Base-by-base conservation (phyloP, 2,113 vertebrate species). In the Ramphastos sulfuratus region DNA sequence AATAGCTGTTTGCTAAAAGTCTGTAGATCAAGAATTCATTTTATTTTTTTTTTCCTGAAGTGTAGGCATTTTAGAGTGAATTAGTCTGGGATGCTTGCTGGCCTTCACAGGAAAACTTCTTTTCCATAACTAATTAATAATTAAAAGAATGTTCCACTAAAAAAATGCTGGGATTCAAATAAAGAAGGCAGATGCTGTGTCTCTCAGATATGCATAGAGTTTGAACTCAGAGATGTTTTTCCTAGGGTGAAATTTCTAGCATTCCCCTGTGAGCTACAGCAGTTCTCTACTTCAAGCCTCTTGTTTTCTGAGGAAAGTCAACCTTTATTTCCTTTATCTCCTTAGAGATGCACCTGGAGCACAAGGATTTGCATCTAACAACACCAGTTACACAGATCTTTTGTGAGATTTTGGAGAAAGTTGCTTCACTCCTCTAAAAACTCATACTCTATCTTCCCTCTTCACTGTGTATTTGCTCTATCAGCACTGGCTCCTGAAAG, bases 321-420 rank as follows among this genome's bases (percentile, higher is more conserved):
- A 18, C 1, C 7, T 78, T 61, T 77, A 6, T 61, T 78, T 48
- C 42, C 52, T 64, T 73, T 3, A 3, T 30, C 14, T 74, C 33
- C 42, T 54, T 35, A 24, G 20, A 4, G 18, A 54, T 10, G 69
- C 54, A 72, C 61, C 16, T 35, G 27, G 24, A 87, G 18, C 30
- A 75, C 17, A 54, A 30, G 19, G 31, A n/a, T 75, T 89, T 82
- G 11, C 37, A 77, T 54, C 33, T 48, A 52, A n/a, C 3, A 9
- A 3, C 39, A 31, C 3, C 27, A 66, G 8, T 63, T 71, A 44
- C 1, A 0, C 3, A 60, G 42, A 52, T 2, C 1, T 55, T 60
- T 60, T 27, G 9, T 59, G 33, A 71, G 25, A 44, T 7, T 3
- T 11, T 60, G 11, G 27, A 8, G 4, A 24, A 84, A 78, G 15